These are phyloP conservation scores for Tachina lurida DNA, from an alignment of 2,888 invertebrate genomes.

Conservation along the genomic window DNA sequence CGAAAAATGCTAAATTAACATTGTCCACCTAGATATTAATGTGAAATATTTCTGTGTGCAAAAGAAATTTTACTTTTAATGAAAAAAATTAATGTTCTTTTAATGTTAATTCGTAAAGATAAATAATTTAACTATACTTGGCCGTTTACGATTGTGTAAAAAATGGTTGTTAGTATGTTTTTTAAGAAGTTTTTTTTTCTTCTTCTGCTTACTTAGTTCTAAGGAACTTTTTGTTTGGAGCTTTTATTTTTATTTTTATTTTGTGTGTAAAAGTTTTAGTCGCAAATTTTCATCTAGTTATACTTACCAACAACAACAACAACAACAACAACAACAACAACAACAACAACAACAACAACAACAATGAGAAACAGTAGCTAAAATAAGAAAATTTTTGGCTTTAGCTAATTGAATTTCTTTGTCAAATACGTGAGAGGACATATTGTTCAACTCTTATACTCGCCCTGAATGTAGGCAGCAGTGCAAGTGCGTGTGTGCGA, in stretches of 20 bases:
- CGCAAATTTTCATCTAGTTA: constrained; percentile 64
- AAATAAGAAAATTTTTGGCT: constrained; percentile 56
- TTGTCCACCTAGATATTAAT: too few relatives aligned
- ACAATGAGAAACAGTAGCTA: constrained; percentile 28
- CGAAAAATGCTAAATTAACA: too few relatives aligned
- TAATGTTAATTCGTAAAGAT: too few relatives aligned
- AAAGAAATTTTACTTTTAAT: too few relatives aligned
- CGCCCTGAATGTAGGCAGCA: neutral
- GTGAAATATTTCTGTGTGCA: too few relatives aligned
- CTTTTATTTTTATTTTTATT: constrained; percentile 3
- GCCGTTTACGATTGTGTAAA: neutral
- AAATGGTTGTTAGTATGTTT: neutral
- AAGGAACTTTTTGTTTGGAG: constrained; percentile 17
- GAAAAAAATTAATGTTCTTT: too few relatives aligned
- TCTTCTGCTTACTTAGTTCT: constrained; percentile 17
- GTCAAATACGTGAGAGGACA: constrained; percentile 71
- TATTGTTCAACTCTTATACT: constrained; percentile 41
- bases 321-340: constrained; percentile 26
- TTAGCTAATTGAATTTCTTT: constrained; percentile 71
- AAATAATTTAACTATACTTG: too few relatives aligned
- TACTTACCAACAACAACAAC: constrained; percentile 30
- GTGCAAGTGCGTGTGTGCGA: neutral
- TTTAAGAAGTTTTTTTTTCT: constrained; percentile 20
- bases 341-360: neutral
- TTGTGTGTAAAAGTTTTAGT: constrained; percentile 29